These are phyloP conservation scores for Zaprionus obscuricornis DNA, from an alignment of 2,888 invertebrate species.

Conservation along the genomic window DNA sequence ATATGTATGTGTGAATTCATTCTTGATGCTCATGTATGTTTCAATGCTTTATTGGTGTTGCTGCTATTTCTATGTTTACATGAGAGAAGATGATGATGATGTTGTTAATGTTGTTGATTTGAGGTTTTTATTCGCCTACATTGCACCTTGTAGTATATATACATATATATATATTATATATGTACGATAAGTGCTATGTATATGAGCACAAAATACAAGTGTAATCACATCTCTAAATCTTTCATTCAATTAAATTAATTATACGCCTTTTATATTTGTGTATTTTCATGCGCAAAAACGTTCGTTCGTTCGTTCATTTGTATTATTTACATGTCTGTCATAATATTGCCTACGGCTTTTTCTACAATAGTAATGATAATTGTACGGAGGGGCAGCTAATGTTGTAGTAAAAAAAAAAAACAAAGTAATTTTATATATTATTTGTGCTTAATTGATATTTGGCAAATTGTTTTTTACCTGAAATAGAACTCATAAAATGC, in stretches of 20 bases:
- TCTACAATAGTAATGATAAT: no score
- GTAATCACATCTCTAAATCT: constrained; percentile 66
- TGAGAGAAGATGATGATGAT: no score
- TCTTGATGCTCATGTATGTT: constrained; percentile 45
- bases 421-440: no score
- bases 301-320: no score
- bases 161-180: no score
- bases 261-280: constrained; percentile 54
- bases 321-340: constrained; percentile 56
- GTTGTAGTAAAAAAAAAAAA: no score
- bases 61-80: no score
- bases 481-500: constrained; percentile 27
- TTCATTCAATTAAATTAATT: constrained; percentile 71
- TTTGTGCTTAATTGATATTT: constrained; percentile 43
- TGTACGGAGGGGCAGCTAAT: no score
- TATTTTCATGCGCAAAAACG: constrained; percentile 48
- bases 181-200: no score
- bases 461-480: constrained; percentile 6
- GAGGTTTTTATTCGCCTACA: constrained; percentile 12
- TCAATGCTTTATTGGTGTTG: constrained; percentile 35
- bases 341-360: constrained; percentile 9
- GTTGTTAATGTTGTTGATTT: constrained; percentile 21
- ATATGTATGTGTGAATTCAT: constrained; percentile 34
- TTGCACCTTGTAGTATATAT: constrained; percentile 28
- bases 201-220: constrained; percentile 5